Percentiles rank a stretch among this genome's conserved stretches.
These are phyloP conservation scores for Tiliacea citrago DNA, from an alignment of 2,888 invertebrate species.

Conservation along the genomic window DNA sequence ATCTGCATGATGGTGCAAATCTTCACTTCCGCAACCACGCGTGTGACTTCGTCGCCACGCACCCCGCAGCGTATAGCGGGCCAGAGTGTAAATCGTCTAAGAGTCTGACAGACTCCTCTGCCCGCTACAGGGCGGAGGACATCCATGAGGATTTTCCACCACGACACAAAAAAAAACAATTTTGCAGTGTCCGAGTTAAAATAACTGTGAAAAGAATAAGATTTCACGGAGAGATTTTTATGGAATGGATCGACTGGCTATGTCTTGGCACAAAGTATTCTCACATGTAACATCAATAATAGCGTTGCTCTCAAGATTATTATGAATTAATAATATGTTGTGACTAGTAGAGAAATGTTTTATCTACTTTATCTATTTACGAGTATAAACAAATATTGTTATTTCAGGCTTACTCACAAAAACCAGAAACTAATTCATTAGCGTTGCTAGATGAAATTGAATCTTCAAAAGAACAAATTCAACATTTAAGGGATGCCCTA, in stretches of 20 bases:
- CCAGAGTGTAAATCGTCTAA: too few species aligned
- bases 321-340: too few species aligned
- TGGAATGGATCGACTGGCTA: not conserved
- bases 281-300: not conserved
- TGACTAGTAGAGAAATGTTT: too few species aligned
- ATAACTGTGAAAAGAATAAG: not conserved
- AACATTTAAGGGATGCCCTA: conserved; percentile 79
- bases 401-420: conserved; percentile 61
- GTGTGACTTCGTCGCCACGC: too few species aligned
- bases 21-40: too few species aligned
- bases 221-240: not conserved
- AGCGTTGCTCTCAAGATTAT: not conserved
- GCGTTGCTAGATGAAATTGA: conserved; percentile 81
- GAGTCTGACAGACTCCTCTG: too few species aligned
- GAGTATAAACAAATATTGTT: not conserved
- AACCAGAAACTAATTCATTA: conserved; percentile 70
- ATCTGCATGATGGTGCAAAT: too few species aligned
- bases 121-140: too few species aligned
- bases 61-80: too few species aligned
- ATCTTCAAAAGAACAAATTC: conserved; percentile 80
- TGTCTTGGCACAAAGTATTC: not conserved
- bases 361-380: too few species aligned
- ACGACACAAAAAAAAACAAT: too few species aligned
- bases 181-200: not conserved
- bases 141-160: too few species aligned